Percentiles rank a stretch among this genome's conserved stretches.
phyloP scores from a whole-genome alignment of 2,113 vertebrate species.

The Apistogramma diplotaenia region DNA sequence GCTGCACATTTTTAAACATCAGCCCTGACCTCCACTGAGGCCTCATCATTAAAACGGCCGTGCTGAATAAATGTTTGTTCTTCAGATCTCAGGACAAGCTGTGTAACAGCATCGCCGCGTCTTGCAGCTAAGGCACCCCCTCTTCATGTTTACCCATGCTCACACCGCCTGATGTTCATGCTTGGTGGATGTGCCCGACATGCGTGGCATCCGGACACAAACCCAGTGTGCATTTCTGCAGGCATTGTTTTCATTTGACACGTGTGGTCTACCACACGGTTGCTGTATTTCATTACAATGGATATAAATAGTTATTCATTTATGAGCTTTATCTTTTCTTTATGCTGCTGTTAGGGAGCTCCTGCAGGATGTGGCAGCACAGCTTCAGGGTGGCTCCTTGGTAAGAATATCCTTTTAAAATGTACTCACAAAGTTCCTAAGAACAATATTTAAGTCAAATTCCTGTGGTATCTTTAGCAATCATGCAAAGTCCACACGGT shows the following conservation, averaged over 20 bases:
- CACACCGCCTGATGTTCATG: not conserved
- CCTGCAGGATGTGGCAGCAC: too few species aligned
- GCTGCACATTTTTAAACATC: not conserved
- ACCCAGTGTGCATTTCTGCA: not conserved
- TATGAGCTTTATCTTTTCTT: too few species aligned
- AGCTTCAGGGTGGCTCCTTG: not conserved
- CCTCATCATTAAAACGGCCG: conserved; percentile 11
- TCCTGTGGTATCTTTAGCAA: not conserved
- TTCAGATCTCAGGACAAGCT: not conserved
- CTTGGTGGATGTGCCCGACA: not conserved
- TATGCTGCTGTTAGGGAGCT: too few species aligned
- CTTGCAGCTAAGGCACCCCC: not conserved
- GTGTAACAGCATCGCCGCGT: not conserved
- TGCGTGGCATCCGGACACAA: not conserved
- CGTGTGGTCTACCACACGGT: not conserved
- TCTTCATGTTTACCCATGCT: not conserved
- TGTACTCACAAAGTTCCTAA: not conserved
- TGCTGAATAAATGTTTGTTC: conserved; percentile 58
- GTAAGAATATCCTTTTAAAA: not conserved
- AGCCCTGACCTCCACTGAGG: not conserved
- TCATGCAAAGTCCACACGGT: not conserved
- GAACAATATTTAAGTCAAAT: not conserved
- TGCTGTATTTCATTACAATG: not conserved
- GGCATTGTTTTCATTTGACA: not conserved
- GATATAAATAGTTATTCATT: not conserved